Conservation (phyloP, 2,888 invertebrate genomes). For the Mythimna loreyi region DNA sequence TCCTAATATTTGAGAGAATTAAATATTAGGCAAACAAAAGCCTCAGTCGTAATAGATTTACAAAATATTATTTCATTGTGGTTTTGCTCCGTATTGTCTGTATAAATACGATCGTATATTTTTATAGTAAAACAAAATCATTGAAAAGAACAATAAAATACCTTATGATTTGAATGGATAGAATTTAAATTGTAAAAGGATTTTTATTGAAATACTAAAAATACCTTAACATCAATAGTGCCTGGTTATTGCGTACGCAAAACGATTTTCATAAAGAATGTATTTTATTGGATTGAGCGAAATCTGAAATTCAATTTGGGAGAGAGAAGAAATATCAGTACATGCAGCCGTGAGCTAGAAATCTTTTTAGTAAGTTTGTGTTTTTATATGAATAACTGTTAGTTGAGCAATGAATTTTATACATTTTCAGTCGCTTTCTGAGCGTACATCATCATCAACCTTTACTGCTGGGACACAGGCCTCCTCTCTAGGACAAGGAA, state of each 20-base stretch:
- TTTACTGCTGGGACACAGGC: no score
- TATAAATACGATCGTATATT: not conserved
- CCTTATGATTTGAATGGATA: constrained; percentile 3
- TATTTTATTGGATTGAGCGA: not conserved
- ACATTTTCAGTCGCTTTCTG: not conserved
- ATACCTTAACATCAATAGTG: not conserved
- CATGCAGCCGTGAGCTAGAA: not conserved
- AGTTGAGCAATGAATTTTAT: not conserved
- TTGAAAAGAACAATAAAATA: not conserved
- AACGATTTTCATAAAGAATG: not conserved
- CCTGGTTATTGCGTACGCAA: not conserved
- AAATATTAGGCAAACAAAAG: constrained; percentile 6
- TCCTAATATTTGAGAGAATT: not conserved
- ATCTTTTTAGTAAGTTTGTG: not conserved
- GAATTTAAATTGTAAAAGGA: not conserved
- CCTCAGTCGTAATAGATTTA: not conserved
- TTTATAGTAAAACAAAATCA: not conserved
- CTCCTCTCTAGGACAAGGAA: no score
- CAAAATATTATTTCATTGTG: not conserved
- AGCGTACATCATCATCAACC: no score
- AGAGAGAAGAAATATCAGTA: not conserved
- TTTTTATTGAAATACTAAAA: constrained; percentile 8
- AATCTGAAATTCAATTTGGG: constrained; percentile 3
- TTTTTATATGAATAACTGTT: not conserved
- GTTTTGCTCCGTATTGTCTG: not conserved